Evolutionary conservation across 2,888 invertebrate genomes (phyloP).

Genomic region (Azorinus chamasolen): DNA sequence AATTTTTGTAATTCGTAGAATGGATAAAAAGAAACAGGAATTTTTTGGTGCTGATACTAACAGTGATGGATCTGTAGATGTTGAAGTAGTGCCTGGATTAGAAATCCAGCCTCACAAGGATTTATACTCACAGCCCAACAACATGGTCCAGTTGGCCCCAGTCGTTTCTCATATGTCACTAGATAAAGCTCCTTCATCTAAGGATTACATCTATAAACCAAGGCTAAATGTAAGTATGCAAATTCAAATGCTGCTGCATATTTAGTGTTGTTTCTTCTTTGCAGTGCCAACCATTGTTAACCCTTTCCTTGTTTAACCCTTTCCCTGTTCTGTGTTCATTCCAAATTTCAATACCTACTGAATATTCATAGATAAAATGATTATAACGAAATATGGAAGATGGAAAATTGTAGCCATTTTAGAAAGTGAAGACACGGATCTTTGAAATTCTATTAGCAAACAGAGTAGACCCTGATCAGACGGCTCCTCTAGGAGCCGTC

Average conservation of each 20-base stretch:
- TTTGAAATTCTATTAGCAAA: no score
- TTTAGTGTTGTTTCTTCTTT: neutral
- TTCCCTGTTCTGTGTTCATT: no score
- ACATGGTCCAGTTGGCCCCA: conserved; percentile 47
- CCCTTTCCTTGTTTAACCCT: no score
- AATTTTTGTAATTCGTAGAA: conserved; percentile 76
- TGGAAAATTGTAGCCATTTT: no score
- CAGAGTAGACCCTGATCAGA: no score
- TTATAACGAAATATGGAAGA: no score
- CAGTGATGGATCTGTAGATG: conserved; percentile 49
- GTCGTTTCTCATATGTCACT: conserved; percentile 55
- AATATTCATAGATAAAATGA: no score
- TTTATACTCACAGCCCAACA: conserved; percentile 44
- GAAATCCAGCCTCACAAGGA: conserved; percentile 48
- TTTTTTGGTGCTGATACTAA: conserved; percentile 50
- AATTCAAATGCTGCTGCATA: neutral
- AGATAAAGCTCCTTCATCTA: conserved; percentile 34
- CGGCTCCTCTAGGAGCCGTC: no score
- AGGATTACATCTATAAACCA: conserved; percentile 63
- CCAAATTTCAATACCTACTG: no score
- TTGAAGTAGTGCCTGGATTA: conserved; percentile 51
- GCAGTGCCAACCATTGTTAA: no score
- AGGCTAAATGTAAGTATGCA: conserved; percentile 61
- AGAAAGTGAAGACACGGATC: no score
- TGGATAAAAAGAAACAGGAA: conserved; percentile 71